Percentiles rank a stretch among this genome's conserved stretches.
Conservation (phyloP, 2,113 vertebrate species). For the Carassius auratus region DNA sequence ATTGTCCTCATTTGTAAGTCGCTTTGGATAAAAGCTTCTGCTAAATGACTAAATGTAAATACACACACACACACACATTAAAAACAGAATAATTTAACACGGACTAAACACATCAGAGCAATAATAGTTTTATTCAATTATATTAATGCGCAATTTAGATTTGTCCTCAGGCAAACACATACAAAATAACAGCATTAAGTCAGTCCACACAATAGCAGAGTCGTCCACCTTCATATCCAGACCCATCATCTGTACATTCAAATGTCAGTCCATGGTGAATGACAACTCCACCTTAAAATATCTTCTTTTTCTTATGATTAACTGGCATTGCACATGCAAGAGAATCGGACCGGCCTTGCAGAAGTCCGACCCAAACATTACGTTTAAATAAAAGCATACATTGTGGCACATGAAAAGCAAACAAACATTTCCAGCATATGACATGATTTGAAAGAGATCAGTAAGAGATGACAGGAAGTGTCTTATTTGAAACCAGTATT, state of each 20-base stretch:
- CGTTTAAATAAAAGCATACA: conserved; percentile 59
- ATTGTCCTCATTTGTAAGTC: no score
- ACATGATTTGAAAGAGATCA: conserved; percentile 56
- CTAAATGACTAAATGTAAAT: no score
- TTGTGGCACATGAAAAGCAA: conserved; percentile 62
- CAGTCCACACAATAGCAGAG: conserved; percentile 4
- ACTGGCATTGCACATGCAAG: conserved; percentile 67
- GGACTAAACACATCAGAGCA: background rate
- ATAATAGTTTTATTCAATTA: conserved; percentile 40
- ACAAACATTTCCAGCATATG: conserved; percentile 55
- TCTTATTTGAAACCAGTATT: conserved; percentile 24
- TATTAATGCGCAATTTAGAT: conserved; percentile 45
- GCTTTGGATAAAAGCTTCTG: no score
- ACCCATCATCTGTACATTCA: conserved; percentile 85
- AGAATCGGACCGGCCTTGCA: conserved; percentile 46
- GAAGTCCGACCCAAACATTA: conserved; percentile 61
- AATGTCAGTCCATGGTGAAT: conserved; percentile 72
- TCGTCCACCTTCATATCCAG: conserved; percentile 18
- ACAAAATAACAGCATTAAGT: conserved; percentile 53
- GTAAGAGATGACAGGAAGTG: conserved; percentile 55
- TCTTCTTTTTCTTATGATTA: conserved; percentile 48
- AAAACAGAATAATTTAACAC: background rate
- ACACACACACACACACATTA: background rate
- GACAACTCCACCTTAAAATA: conserved; percentile 4
- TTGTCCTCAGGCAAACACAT: conserved; percentile 66